Evolutionary conservation across 2,113 vertebrate genomes (phyloP).

Genomic region (Smithornis capensis): DNA sequence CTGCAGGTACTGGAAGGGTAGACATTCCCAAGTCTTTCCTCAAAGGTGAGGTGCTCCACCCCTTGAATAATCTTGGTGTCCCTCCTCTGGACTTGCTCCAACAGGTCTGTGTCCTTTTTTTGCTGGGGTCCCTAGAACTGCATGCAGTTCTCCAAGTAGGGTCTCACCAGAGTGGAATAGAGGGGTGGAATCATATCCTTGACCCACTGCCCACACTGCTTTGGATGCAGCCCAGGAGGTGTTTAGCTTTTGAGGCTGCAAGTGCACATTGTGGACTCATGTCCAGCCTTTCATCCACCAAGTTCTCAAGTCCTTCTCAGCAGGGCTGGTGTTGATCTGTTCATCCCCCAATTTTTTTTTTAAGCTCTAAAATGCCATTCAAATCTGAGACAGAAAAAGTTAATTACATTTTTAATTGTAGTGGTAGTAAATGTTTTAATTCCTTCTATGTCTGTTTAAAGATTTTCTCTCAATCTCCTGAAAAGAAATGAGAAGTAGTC

Average conservation of each 20-base stretch:
- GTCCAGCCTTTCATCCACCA: not conserved
- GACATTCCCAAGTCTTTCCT: not conserved
- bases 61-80: not conserved
- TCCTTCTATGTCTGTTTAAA: not conserved
- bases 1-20: not conserved
- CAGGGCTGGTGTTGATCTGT: not conserved
- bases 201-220: not conserved
- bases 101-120: not conserved
- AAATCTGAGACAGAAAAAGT: not conserved
- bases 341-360: not conserved
- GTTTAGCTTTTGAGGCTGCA: not conserved
- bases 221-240: not conserved
- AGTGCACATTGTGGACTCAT: not conserved
- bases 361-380: not conserved
- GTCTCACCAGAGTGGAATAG: not conserved
- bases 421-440: not conserved
- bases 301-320: not conserved
- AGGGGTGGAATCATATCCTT: not conserved
- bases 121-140: not conserved
- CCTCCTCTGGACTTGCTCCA: not conserved
- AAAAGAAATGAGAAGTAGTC: not conserved
- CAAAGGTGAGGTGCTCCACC: not conserved
- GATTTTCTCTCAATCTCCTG: not conserved
- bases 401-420: not conserved
- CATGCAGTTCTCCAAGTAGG: not conserved